These are phyloP conservation scores for Drosophila auraria DNA, from an alignment of 1,140 invertebrate species.

Conservation along the genomic window DNA sequence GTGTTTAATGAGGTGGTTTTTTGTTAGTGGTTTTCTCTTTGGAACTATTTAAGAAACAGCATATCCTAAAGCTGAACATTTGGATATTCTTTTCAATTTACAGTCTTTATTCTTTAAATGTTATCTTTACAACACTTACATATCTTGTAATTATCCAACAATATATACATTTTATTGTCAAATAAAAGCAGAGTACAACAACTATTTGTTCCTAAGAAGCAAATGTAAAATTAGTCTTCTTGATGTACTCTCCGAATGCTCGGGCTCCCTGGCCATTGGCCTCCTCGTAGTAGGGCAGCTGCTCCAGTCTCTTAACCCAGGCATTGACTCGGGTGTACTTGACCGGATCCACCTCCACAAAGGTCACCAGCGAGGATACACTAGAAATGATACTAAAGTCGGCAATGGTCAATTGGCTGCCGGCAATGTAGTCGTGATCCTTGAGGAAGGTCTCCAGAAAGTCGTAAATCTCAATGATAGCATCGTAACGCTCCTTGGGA, in stretches of 20 bases:
- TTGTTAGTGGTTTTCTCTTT: too few species aligned
- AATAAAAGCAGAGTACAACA: not conserved
- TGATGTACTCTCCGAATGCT: conserved; percentile 11
- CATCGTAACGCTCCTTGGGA: conserved; percentile 61
- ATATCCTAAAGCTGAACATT: too few species aligned
- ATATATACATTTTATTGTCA: not conserved
- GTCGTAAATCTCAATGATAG: conserved; percentile 85
- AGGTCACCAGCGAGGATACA: conserved; percentile 70
- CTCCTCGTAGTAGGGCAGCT: conserved; percentile 80
- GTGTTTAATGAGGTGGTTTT: too few species aligned
- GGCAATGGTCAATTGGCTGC: conserved; percentile 87
- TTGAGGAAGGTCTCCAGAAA: conserved; percentile 86
- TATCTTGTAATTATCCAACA: too few species aligned
- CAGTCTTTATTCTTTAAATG: too few species aligned
- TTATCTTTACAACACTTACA: not conserved
- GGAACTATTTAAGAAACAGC: too few species aligned
- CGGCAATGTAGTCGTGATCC: conserved; percentile 85
- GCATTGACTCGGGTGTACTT: conserved; percentile 64
- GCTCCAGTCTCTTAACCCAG: conserved; percentile 70
- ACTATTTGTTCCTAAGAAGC: not conserved
- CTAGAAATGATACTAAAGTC: conserved; percentile 86
- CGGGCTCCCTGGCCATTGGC: conserved; percentile 86
- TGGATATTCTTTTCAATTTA: too few species aligned
- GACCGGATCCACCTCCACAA: conserved; percentile 59
- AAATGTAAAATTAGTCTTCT: conserved; percentile 34